Conservation (phyloP, 1,140 invertebrate species). For the Plutomurus gul region DNA sequence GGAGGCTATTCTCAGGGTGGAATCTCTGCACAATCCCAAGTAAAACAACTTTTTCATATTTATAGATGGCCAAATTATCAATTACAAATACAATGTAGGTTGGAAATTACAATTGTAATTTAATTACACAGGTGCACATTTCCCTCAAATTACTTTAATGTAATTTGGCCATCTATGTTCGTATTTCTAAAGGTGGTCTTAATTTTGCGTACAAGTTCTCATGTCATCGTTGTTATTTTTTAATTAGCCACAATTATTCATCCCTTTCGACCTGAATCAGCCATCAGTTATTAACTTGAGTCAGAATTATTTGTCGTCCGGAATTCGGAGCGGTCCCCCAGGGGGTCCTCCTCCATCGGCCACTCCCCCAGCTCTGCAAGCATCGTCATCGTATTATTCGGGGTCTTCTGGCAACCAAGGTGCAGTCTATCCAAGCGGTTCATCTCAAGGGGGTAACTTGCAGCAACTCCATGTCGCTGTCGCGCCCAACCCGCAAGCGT, state of each 20-base stretch:
- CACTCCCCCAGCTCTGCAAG: conserved; percentile 44
- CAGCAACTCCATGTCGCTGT: conserved; percentile 42
- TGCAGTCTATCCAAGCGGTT: conserved; percentile 35
- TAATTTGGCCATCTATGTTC: too few species aligned
- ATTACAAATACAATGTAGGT: too few species aligned
- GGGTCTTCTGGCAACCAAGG: conserved; percentile 29
- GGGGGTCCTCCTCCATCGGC: conserved; percentile 41
- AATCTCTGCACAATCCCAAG: conserved; percentile 35
- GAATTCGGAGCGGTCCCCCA: conserved; percentile 40
- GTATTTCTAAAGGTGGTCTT: too few species aligned
- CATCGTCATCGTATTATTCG: conserved; percentile 39
- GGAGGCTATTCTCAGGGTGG: conserved; percentile 46
- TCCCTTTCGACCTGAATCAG: conserved; percentile 38
- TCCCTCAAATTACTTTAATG: too few species aligned
- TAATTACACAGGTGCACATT: too few species aligned
- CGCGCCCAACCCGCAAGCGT: conserved; percentile 22
- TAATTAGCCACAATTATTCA: conserved; percentile 37
- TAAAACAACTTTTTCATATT: not conserved
- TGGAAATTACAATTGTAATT: too few species aligned
- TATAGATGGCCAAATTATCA: not conserved
- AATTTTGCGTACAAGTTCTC: too few species aligned
- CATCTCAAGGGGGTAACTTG: conserved; percentile 5
- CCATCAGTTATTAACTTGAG: conserved; percentile 41
- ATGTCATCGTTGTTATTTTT: too few species aligned
- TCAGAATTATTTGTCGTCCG: conserved; percentile 41